Percentiles rank a stretch among this genome's conserved stretches.
Conservation (phyloP, 2,797 vertebrate species). For the Catharus ustulatus region DNA sequence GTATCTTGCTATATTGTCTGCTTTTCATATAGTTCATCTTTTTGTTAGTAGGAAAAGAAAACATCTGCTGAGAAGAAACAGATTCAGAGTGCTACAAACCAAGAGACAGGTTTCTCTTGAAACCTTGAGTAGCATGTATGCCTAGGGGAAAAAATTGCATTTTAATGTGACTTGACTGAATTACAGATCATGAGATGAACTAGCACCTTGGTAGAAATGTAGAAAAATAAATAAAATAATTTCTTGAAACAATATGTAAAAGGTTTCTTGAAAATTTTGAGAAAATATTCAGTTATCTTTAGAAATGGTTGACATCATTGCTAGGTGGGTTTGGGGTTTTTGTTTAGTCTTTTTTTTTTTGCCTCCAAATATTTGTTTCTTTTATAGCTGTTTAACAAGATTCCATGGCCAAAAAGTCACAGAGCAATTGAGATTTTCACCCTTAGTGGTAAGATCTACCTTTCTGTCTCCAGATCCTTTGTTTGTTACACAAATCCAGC, state of each 20-base stretch:
- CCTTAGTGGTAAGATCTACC: conserved; percentile 32
- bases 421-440: conserved; percentile 39
- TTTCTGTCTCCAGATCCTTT: background rate
- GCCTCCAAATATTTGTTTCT: conserved; percentile 23
- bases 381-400: conserved; percentile 48
- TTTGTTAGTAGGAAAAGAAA: background rate
- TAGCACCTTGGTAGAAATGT: background rate
- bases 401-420: conserved; percentile 14
- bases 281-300: background rate
- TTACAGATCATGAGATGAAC: background rate
- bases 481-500: conserved; percentile 13
- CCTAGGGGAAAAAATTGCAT: background rate
- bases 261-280: background rate
- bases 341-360: background rate
- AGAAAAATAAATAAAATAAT: background rate
- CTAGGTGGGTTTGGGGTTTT: background rate
- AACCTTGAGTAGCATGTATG: background rate
- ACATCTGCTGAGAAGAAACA: background rate
- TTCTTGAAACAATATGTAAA: background rate
- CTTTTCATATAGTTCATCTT: background rate
- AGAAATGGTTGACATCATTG: background rate
- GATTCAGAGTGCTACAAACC: background rate
- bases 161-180: background rate
- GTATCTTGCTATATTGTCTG: background rate
- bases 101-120: background rate